Evolutionary conservation across 1,140 invertebrate species (phyloP).

Genomic region (Megalonaias nervosa): DNA sequence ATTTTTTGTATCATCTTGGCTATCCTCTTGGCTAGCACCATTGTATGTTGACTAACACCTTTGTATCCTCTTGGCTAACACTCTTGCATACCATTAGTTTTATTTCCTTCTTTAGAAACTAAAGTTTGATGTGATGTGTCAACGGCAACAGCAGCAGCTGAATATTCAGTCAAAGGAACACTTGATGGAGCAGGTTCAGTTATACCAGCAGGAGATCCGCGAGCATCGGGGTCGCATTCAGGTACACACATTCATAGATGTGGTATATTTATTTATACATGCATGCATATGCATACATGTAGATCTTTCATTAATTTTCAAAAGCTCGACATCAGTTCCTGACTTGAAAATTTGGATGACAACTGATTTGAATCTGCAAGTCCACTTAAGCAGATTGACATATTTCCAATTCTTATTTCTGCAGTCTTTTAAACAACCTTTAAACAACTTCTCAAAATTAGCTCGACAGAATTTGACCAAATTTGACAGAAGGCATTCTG

Average conservation of each 20-base stretch:
- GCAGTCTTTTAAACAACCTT: too few relatives aligned
- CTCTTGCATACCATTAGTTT: neutral
- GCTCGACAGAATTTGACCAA: too few relatives aligned
- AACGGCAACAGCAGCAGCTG: constrained; percentile 40
- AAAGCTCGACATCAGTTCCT: too few relatives aligned
- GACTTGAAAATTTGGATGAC: too few relatives aligned
- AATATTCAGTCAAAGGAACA: constrained; percentile 43
- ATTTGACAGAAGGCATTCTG: too few relatives aligned
- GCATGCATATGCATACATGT: too few relatives aligned
- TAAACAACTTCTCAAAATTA: too few relatives aligned
- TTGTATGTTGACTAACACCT: neutral
- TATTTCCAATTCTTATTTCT: too few relatives aligned
- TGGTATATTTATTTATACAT: neutral
- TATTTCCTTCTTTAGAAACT: constrained; percentile 39
- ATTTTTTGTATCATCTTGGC: too few relatives aligned
- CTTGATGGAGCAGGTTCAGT: constrained; percentile 47
- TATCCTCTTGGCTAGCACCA: neutral
- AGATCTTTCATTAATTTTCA: too few relatives aligned
- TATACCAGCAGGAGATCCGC: constrained; percentile 54
- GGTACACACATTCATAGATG: constrained; percentile 23
- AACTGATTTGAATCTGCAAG: too few relatives aligned
- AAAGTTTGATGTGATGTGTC: constrained; percentile 41
- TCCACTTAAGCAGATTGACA: too few relatives aligned
- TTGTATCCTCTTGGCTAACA: neutral
- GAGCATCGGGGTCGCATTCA: constrained; percentile 48